Conservation (phyloP, 2,113 vertebrate species). For the Hypomesus transpacificus region DNA sequence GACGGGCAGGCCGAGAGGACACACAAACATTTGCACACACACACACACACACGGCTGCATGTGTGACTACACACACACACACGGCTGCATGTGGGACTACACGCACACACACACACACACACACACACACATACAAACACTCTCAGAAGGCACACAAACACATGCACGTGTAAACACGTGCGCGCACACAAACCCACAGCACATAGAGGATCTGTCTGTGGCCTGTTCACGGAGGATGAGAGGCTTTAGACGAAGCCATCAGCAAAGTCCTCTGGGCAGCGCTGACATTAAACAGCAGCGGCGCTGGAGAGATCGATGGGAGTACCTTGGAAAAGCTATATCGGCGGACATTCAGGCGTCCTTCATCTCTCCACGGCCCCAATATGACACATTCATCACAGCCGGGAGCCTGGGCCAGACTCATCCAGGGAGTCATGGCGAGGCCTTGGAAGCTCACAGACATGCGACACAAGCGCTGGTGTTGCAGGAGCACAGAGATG, state of each 20-base stretch:
- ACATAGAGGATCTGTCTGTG: slow-evolving; percentile 12
- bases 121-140: background rate
- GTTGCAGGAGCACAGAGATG: slow-evolving; percentile 15
- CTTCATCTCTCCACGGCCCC: slow-evolving; percentile 42
- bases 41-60: background rate
- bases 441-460: slow-evolving; percentile 47
- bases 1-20: slow-evolving; percentile 51
- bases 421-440: slow-evolving; percentile 23
- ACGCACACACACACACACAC: background rate
- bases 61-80: background rate
- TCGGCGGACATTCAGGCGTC: slow-evolving; percentile 49
- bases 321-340: slow-evolving; percentile 50
- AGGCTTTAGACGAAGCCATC: slow-evolving; percentile 56
- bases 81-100: background rate
- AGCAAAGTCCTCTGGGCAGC: slow-evolving; percentile 57
- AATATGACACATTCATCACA: slow-evolving; percentile 57
- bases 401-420: slow-evolving; percentile 21
- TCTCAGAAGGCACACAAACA: slow-evolving; percentile 16
- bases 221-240: slow-evolving; percentile 41
- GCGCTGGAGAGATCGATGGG: slow-evolving; percentile 64
- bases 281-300: slow-evolving; percentile 69
- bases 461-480: slow-evolving; percentile 28
- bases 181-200: background rate
- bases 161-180: background rate
- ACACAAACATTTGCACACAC: background rate